These are phyloP conservation scores for Peromyscus nudipes DNA, from an alignment of 2,797 vertebrate species.

Conservation along the genomic window DNA sequence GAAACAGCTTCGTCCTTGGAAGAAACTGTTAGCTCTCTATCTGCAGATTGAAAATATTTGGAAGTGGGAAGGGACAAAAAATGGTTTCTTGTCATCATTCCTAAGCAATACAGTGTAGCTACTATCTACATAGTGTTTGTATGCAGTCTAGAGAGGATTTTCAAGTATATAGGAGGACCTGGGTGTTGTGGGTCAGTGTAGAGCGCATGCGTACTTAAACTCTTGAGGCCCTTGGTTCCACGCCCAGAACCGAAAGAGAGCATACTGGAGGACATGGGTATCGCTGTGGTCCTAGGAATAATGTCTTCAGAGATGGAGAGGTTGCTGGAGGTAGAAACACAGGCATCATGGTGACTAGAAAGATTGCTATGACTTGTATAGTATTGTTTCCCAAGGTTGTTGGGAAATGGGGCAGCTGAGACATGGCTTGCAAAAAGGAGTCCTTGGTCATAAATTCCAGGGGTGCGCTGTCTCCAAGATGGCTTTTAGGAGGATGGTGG, in stretches of 20 bases:
- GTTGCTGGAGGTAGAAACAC: neutral
- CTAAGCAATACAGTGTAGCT: neutral
- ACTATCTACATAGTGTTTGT: neutral
- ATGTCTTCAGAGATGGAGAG: too few relatives aligned
- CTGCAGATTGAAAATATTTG: neutral
- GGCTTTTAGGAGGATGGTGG: accelerated
- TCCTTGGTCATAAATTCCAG: too few relatives aligned
- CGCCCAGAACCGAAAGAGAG: neutral
- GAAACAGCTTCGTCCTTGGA: neutral
- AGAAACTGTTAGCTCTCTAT: neutral
- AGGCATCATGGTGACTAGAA: neutral
- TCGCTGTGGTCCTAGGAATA: neutral
- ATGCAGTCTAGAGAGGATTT: neutral
- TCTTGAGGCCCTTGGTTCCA: neutral
- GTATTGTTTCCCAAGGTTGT: neutral
- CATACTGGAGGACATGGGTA: neutral
- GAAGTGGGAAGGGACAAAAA: neutral
- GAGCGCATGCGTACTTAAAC: neutral
- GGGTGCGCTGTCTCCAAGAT: accelerated
- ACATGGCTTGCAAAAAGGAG: neutral
- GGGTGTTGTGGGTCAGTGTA: too few relatives aligned
- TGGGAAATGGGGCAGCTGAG: neutral
- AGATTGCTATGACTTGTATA: accelerated
- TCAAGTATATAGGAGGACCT: neutral
- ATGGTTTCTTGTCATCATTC: neutral